Evolutionary conservation across 1,140 invertebrate species (phyloP).

Genomic region (Aporrectodea caliginosa): DNA sequence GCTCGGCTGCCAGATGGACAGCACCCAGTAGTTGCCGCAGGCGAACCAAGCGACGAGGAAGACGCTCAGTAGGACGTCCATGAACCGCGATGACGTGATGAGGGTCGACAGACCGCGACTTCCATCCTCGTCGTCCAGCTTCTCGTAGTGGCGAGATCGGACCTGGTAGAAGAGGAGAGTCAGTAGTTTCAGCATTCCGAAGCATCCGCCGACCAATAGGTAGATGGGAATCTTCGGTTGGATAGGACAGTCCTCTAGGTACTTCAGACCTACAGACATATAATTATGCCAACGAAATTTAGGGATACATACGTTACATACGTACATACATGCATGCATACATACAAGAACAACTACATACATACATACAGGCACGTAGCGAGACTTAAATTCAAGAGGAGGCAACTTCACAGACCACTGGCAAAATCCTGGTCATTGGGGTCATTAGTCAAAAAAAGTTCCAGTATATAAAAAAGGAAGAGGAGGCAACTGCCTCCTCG

Average conservation of each 20-base stretch:
- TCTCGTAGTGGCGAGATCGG: constrained; percentile 49
- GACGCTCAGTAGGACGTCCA: constrained; percentile 62
- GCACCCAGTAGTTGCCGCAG: constrained; percentile 66
- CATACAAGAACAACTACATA: too few species aligned
- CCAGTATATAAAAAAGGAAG: too few species aligned
- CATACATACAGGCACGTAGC: too few species aligned
- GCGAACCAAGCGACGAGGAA: constrained; percentile 59
- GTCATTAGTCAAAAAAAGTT: too few species aligned
- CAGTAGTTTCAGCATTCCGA: constrained; percentile 46
- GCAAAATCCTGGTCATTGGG: too few species aligned
- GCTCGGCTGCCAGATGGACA: constrained; percentile 43
- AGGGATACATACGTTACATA: too few species aligned
- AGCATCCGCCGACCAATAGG: constrained; percentile 47
- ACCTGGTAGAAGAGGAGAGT: constrained; percentile 64
- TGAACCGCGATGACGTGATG: constrained; percentile 44
- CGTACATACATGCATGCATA: too few species aligned
- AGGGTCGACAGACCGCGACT: constrained; percentile 26
- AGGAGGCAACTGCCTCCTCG: too few species aligned
- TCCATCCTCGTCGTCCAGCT: constrained; percentile 57
- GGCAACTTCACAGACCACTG: too few species aligned
- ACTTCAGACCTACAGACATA: constrained; percentile 48
- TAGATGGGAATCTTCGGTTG: constrained; percentile 48
- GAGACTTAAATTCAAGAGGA: too few species aligned
- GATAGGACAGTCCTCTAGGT: constrained; percentile 47
- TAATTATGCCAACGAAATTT: too few species aligned